Conservation (phyloP, 2,113 vertebrate species). For the Hyla sarda region DNA sequence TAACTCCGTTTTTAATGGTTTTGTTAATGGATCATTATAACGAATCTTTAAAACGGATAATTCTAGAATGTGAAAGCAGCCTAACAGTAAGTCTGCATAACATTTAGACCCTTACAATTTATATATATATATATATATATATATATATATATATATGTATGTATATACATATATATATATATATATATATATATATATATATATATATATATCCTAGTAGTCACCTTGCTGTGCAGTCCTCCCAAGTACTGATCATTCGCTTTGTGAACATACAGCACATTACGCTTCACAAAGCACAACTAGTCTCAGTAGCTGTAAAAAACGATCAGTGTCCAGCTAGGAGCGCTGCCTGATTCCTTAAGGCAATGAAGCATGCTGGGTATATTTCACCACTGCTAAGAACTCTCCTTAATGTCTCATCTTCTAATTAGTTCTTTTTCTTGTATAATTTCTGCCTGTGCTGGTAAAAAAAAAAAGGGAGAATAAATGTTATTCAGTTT, state of each 20-base stretch:
- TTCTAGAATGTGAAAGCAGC: too few species aligned
- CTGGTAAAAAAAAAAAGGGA: background rate
- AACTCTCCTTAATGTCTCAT: background rate
- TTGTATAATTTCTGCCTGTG: background rate
- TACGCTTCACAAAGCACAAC: constrained; percentile 25
- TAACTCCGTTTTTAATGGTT: too few species aligned
- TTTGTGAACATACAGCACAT: constrained; percentile 30
- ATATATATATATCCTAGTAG: background rate
- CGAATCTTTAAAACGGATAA: too few species aligned
- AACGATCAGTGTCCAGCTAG: constrained; percentile 11
- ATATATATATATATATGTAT: too few species aligned
- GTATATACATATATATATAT: too few species aligned
- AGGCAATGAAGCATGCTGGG: background rate
- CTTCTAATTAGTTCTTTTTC: constrained; percentile 12
- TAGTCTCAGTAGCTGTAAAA: constrained; percentile 27
- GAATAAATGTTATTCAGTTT: background rate
- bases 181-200: background rate
- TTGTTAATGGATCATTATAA: too few species aligned
- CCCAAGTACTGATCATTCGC: background rate
- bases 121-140: too few species aligned
- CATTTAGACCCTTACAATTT: too few species aligned
- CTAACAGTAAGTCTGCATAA: too few species aligned
- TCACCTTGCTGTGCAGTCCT: background rate
- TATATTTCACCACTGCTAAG: constrained; percentile 18
- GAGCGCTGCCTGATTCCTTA: constrained; percentile 16